Conservation (phyloP, 2,113 vertebrate species). For the Gracilinanus agilis region DNA sequence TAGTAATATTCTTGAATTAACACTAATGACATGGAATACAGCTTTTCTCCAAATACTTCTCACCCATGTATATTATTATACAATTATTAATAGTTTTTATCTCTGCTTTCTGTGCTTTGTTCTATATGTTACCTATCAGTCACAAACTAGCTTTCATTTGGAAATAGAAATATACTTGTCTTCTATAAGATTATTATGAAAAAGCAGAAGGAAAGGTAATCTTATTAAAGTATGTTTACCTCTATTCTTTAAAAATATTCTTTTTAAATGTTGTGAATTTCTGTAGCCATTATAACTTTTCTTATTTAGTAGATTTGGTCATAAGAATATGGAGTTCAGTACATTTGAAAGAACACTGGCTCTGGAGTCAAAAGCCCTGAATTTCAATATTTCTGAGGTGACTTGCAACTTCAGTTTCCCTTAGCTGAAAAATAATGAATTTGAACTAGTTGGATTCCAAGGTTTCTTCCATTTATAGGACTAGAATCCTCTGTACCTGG, state of each 20-base stretch:
- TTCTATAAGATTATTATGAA: not conserved
- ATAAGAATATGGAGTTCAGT: not conserved
- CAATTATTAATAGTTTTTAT: not conserved
- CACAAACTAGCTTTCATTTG: not conserved
- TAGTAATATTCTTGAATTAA: not conserved
- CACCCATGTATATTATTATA: constrained; percentile 12
- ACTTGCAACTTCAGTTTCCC: not conserved
- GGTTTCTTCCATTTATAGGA: not conserved
- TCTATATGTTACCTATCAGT: not conserved
- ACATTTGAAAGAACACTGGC: not conserved
- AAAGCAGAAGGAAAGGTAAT: not conserved
- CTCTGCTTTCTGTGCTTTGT: constrained; percentile 11
- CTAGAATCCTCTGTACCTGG: not conserved
- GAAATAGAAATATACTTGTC: not conserved
- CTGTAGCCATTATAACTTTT: not conserved
- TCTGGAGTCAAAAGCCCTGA: no score
- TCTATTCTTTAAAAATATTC: not conserved
- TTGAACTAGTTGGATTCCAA: not conserved
- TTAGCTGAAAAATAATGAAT: not conserved
- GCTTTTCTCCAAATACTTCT: not conserved
- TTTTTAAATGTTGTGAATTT: not conserved
- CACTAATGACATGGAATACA: constrained; percentile 2
- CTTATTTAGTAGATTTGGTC: not conserved
- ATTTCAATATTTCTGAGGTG: no score
- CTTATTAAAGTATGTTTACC: not conserved